Base-by-base conservation (phyloP, 1,140 invertebrate genomes). In the Papilio xuthus region DNA sequence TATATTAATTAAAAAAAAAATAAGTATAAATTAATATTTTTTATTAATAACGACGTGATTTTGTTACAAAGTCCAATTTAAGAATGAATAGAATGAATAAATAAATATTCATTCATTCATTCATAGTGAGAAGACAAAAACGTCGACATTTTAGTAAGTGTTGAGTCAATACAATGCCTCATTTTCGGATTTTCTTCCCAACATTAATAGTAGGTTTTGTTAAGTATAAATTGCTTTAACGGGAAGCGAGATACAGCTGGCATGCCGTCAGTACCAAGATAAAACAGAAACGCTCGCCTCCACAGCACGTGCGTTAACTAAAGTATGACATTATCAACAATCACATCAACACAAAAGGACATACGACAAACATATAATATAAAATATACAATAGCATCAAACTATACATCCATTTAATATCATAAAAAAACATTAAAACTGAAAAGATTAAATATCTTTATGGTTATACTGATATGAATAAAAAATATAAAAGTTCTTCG, bases 281-380 rank as follows among this genome's bases (percentile, higher is more conserved):
- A 60, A 60, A 60, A 60, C 23, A 23, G 56, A 60, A 60, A 60
- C 3, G 56, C 12, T 60, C 23, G 56, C 9, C 20, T 60, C 56
- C 4, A 4, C 23, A 15, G 56, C 56, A 60, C 60, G 60, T 67
- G 60, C 60, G 26, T 6, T 60, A 20, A 56, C 56, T 67, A 28
- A 67, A 67, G 32, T 26, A 67, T 28, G 60, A 67, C 26, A 28
- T 28, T 67, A 67, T 67, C 60, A 28, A 67, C 26, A 67, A 67
- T 67, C 32, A 67, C 60, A 67, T 67, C 60, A 67, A 67, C 26
- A 67, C 60, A 67, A 67, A 67, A 63, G 28, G 60, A 67, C 60
- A 28, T 67, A 37, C 32, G 32, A 7, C 2, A 37, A 7, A 37
- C 32, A 37, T 37, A 37, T 37, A 37, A 37, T 37, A 37, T 6